Base-by-base conservation (phyloP, 2,888 invertebrate genomes). In the Leptopilina drosophilae region DNA sequence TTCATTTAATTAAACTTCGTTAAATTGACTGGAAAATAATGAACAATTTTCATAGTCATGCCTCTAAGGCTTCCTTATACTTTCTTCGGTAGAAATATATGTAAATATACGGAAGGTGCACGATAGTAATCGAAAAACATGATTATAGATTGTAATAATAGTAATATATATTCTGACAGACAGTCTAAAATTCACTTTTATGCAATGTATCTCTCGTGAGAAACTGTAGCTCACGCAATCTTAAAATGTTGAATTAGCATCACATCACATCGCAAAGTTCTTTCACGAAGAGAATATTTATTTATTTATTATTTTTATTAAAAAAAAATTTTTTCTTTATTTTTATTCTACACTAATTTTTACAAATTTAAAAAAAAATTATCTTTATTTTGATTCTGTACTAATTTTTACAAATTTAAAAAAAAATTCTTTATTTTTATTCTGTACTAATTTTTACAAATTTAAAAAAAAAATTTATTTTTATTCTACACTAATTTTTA, bases 161-260 rank as follows among this genome's bases (percentile, higher is more conserved):
- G 26, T 62, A 62, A 62, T 33, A 33, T 33, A 59, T 14, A 33
- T 73, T 20, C 69, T 26, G 73, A 73, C 8, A 56, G 56, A 56
- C 53, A 33, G 46, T 12, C 42, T 42, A 6, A 20, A 26, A 49
- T 49, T 67, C n/a, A 56, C 56, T 73, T 73, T 73, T 56, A 73
- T n/a, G 73, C 73, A 56, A 73, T 33, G 53, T 49, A 49, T 49
- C 9, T 49, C 49, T 73, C 73, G 73, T 73, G 73, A 73, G 73
- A 73, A 73, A 56, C 56, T 56, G 33, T 6, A 73, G 9, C 33
- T 56, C 73, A 73, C 33, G 73, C 73, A 59, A 56, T 56, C 56
- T 40, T n/a, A 11, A 59, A 40, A 49, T 69, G 14, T 53, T 49
- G 20, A 33, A 20, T 26, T 73, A 7, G 20, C 20, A 26, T 69